phyloP scores from a whole-genome alignment of 2,113 vertebrate species.

The Melanerpes aurifrons region DNA sequence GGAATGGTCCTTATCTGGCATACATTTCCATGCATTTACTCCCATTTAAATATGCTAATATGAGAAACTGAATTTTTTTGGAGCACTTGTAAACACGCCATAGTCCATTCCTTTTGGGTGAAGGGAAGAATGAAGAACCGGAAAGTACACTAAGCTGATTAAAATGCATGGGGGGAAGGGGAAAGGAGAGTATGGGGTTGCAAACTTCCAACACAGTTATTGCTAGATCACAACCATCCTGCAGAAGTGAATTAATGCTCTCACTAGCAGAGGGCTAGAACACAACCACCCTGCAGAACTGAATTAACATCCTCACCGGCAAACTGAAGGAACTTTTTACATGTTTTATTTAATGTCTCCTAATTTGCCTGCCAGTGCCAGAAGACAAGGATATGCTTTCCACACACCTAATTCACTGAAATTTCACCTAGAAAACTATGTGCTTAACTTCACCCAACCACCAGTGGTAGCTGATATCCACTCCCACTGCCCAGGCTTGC shows the following conservation, averaged over 20 bases:
- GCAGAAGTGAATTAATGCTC: not conserved
- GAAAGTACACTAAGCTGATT: not conserved
- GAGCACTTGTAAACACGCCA: not conserved
- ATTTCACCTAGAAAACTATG: not conserved
- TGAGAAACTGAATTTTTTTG: not conserved
- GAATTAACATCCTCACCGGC: not conserved
- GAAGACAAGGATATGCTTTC: not conserved
- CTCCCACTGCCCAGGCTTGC: fast-evolving
- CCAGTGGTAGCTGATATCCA: fast-evolving
- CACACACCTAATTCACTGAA: fast-evolving
- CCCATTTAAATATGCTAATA: not conserved
- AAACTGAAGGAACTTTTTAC: not conserved
- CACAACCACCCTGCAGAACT: not conserved
- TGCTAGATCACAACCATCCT: not conserved
- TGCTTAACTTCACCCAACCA: not conserved
- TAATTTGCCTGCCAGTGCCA: not conserved
- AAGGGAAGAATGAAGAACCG: not conserved
- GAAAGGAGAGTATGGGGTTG: too few species aligned
- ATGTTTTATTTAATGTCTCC: not conserved
- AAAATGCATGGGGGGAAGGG: fast-evolving
- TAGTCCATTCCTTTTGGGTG: not conserved
- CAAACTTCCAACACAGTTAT: fast-evolving
- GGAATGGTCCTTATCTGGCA: fast-evolving
- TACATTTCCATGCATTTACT: not conserved
- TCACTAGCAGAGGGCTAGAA: not conserved